Evolutionary conservation across 1,140 invertebrate species (phyloP).

Genomic region (Nixonia krombeini): DNA sequence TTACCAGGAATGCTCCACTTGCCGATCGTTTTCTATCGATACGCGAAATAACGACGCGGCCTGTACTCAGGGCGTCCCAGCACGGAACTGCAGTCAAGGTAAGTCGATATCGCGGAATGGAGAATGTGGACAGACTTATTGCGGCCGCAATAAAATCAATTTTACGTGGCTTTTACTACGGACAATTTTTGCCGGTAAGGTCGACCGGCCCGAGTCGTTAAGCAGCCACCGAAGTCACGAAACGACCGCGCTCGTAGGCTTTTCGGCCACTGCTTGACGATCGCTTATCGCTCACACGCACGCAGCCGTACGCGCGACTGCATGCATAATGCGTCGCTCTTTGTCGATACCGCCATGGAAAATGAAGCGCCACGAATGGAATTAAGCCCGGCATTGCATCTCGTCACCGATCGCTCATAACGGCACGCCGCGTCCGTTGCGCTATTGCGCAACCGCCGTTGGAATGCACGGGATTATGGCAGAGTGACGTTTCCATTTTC

Average conservation of each 20-base stretch:
- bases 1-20: too few species aligned
- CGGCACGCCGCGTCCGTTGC: too few species aligned
- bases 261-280: neutral
- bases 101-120: slow-evolving; percentile 55
- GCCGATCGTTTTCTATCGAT: too few species aligned
- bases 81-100: slow-evolving; percentile 4
- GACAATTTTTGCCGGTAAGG: slow-evolving; percentile 27
- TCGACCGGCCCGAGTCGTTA: slow-evolving; percentile 10
- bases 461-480: too few species aligned
- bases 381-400: too few species aligned
- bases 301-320: neutral
- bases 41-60: too few species aligned
- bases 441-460: too few species aligned
- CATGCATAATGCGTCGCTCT: neutral
- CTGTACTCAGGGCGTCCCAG: neutral
- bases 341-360: too few species aligned
- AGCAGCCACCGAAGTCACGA: neutral
- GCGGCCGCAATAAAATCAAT: slow-evolving; percentile 41
- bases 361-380: neutral
- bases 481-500: too few species aligned
- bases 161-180: slow-evolving; percentile 37
- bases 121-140: slow-evolving; percentile 52
- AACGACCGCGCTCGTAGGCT: neutral
- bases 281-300: neutral
- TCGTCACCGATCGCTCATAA: too few species aligned